phyloP scores from a whole-genome alignment of 1,140 invertebrate genomes.

The Lasioglossum albipes region DNA sequence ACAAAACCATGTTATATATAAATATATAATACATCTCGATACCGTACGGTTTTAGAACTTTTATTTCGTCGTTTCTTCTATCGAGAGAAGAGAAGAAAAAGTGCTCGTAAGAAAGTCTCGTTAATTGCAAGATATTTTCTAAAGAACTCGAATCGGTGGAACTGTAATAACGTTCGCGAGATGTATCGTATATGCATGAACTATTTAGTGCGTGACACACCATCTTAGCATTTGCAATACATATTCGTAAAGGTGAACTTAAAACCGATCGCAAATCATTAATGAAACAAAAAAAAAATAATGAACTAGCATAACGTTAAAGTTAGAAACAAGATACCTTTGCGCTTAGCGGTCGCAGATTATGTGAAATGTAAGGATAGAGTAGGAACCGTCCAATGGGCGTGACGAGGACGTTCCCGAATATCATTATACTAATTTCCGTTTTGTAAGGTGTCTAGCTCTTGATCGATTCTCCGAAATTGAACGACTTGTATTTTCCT shows the following conservation, averaged over 20 bases:
- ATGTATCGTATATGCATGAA: slow-evolving; percentile 21
- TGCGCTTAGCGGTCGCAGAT: slow-evolving; percentile 60
- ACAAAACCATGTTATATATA: neutral
- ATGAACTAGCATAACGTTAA: slow-evolving; percentile 24
- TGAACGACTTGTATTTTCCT: neutral
- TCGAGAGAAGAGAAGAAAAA: neutral
- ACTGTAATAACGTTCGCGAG: neutral
- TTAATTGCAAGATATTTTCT: no score
- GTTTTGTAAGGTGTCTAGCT: slow-evolving; percentile 35
- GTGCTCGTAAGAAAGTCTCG: no score
- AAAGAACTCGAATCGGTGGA: neutral
- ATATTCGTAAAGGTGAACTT: slow-evolving; percentile 25
- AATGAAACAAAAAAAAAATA: neutral
- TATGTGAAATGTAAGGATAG: slow-evolving; percentile 65
- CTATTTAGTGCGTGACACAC: slow-evolving; percentile 20
- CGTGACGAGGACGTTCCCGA: slow-evolving; percentile 57
- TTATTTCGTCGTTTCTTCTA: neutral
- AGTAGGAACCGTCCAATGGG: slow-evolving; percentile 75
- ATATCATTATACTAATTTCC: slow-evolving; percentile 52
- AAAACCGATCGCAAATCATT: slow-evolving; percentile 26
- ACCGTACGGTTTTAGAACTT: neutral
- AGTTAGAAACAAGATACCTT: slow-evolving; percentile 50
- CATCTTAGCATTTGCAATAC: slow-evolving; percentile 40
- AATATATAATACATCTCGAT: slow-evolving; percentile 14
- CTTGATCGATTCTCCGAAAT: slow-evolving; percentile 25